Evolutionary conservation across 92 coral and sea anemone species (phyloP).

Genomic region (Epizoanthus ramosus): DNA sequence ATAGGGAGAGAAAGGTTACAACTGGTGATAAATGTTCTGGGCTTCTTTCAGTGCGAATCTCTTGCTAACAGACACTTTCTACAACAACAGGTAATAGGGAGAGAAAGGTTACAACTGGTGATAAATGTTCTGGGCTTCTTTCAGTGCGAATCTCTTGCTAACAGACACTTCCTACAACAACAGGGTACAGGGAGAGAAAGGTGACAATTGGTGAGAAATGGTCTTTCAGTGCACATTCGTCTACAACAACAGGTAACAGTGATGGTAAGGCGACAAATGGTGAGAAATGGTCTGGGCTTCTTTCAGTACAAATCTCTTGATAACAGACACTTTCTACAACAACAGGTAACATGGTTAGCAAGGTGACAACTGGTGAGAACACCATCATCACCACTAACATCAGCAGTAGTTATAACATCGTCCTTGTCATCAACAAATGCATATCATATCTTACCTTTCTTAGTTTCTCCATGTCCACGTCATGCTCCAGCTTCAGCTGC

Average conservation of each 20-base stretch:
- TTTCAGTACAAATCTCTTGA: too few species aligned
- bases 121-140: slow-evolving; percentile 74
- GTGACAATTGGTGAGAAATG: background rate
- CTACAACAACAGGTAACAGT: background rate
- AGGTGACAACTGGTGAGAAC: too few species aligned
- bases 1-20: too few species aligned
- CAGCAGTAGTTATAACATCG: background rate
- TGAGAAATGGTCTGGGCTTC: too few species aligned
- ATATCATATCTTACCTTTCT: slow-evolving; percentile 70
- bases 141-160: slow-evolving; percentile 80
- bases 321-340: too few species aligned
- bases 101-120: too few species aligned
- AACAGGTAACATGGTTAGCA: too few species aligned
- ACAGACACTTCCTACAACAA: slow-evolving; percentile 80
- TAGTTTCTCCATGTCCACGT: slow-evolving; percentile 89
- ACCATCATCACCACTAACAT: background rate
- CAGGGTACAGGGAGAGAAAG: background rate
- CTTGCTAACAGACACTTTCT: slow-evolving; percentile 90
- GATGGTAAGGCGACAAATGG: background rate
- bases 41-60: slow-evolving; percentile 87
- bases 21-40: slow-evolving; percentile 44
- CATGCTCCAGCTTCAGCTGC: slow-evolving; percentile 81
- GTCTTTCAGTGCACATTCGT: background rate
- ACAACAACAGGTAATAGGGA: background rate
- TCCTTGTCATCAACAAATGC: background rate